These are phyloP conservation scores for Protobothrops mucrosquamatus DNA, from an alignment of 2,113 vertebrate species.

Conservation along the genomic window DNA sequence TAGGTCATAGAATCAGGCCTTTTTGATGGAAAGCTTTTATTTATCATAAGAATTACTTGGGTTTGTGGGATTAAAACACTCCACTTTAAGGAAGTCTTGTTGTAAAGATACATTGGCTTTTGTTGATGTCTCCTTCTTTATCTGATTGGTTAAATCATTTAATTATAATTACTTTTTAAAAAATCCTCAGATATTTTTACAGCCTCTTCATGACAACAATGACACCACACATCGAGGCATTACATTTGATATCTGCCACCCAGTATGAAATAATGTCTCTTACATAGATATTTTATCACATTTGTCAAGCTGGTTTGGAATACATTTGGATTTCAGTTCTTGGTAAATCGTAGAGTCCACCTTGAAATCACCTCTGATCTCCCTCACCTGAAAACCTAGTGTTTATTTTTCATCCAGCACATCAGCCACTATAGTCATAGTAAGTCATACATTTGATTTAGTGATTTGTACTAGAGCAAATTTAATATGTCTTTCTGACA, in stretches of 20 bases:
- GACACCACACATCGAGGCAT: neutral
- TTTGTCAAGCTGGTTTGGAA: neutral
- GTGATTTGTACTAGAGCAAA: constrained; percentile 17
- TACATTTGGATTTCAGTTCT: constrained; percentile 11
- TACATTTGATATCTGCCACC: neutral
- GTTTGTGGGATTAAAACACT: neutral
- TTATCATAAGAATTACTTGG: neutral
- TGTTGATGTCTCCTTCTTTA: neutral
- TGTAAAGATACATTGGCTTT: neutral
- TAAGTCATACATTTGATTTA: constrained; percentile 34
- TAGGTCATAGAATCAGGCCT: constrained; percentile 15
- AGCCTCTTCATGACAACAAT: neutral
- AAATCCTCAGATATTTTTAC: neutral
- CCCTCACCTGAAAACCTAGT: constrained; percentile 22
- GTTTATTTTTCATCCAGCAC: constrained; percentile 18
- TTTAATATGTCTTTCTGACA: neutral
- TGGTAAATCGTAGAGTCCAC: constrained; percentile 26
- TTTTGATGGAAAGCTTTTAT: neutral
- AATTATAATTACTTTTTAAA: constrained; percentile 10
- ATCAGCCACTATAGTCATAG: constrained; percentile 19
- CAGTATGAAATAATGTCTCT: neutral
- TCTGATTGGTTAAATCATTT: neutral
- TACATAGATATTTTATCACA: constrained; percentile 32
- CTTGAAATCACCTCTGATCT: constrained; percentile 40
- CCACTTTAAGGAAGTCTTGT: neutral